A percentile compares a stretch with the other conserved stretches of the same genome.
These are phyloP conservation scores for Dendrolimus kikuchii DNA, from an alignment of 1,140 invertebrate genomes.

Conservation along the genomic window DNA sequence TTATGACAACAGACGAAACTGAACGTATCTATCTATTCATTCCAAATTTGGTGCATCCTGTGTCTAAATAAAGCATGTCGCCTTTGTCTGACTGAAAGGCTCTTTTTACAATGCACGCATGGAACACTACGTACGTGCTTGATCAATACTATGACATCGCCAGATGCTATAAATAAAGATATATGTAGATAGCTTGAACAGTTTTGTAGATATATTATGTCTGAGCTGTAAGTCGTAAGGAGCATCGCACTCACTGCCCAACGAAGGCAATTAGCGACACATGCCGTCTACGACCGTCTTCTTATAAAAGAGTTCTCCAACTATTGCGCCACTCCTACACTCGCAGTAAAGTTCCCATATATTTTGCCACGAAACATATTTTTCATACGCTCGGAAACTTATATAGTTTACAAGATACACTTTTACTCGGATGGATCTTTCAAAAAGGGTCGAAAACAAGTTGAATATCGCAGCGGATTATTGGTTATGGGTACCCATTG, in stretches of 20 bases:
- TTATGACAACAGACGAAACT: not conserved
- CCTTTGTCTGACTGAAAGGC: too few species aligned
- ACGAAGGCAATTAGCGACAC: slow-evolving; percentile 49
- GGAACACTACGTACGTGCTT: not conserved
- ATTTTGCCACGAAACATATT: slow-evolving; percentile 22
- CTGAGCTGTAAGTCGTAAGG: slow-evolving; percentile 12
- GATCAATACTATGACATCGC: not conserved
- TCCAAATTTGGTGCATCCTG: slow-evolving; percentile 1
- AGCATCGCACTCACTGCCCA: slow-evolving; percentile 21
- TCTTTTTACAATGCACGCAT: not conserved
- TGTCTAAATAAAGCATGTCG: not conserved
- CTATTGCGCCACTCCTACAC: slow-evolving; percentile 12
- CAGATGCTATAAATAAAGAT: slow-evolving; percentile 7
- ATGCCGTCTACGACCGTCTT: slow-evolving; percentile 31
- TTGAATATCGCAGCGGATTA: slow-evolving; percentile 2
- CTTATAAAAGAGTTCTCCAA: slow-evolving; percentile 17
- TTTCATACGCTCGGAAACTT: slow-evolving; percentile 11
- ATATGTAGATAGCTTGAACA: slow-evolving; percentile 16
- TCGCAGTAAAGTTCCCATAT: slow-evolving; percentile 17
- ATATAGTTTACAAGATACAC: not conserved
- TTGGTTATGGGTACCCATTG: not conserved
- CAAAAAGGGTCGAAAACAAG: slow-evolving; percentile 3
- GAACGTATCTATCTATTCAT: slow-evolving; percentile 8
- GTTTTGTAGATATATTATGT: slow-evolving; percentile 27
- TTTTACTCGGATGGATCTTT: not conserved